A percentile compares a stretch with the other conserved stretches of the same genome.
These are phyloP conservation scores for Myotis brandtii DNA, from an alignment of 2,113 vertebrate species.

Conservation along the genomic window DNA sequence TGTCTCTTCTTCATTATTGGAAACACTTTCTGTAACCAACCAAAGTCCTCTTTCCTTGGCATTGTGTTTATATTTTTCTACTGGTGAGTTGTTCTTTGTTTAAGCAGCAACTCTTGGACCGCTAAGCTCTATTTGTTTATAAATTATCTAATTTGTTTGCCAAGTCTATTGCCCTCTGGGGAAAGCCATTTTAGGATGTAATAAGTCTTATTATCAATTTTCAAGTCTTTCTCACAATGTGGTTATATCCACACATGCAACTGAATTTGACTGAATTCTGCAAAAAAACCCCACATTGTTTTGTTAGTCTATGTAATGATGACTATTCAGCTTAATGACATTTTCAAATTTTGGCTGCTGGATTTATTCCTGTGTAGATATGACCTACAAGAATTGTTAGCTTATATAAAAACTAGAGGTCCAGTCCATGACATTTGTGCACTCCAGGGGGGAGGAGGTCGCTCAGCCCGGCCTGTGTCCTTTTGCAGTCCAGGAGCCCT, in stretches of 20 bases:
- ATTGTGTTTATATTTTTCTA: constrained; percentile 15
- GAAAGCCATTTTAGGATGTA: constrained; percentile 39
- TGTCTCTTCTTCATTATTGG: background rate
- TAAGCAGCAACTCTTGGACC: background rate
- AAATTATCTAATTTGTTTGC: constrained; percentile 56
- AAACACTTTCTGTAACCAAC: background rate
- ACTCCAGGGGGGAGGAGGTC: no score
- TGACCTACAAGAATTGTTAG: background rate
- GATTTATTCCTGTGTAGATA: constrained; percentile 10
- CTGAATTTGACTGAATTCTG: constrained; percentile 44
- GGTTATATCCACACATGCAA: constrained; percentile 10
- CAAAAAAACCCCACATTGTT: background rate
- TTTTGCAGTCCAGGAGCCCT: no score
- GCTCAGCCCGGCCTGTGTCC: no score
- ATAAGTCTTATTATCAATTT: constrained; percentile 48
- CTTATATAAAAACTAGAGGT: background rate
- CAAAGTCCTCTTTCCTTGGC: background rate
- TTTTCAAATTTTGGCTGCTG: constrained; percentile 26
- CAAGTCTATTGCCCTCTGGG: constrained; percentile 14
- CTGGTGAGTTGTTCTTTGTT: constrained; percentile 7
- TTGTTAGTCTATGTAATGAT: background rate
- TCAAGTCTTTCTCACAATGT: background rate
- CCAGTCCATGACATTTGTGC: no score
- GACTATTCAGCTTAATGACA: background rate
- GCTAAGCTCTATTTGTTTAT: constrained; percentile 55